Percentiles rank a stretch among this genome's conserved stretches.
Evolutionary conservation across 2,797 vertebrate species (phyloP).

Genomic region (Labroides dimidiatus): DNA sequence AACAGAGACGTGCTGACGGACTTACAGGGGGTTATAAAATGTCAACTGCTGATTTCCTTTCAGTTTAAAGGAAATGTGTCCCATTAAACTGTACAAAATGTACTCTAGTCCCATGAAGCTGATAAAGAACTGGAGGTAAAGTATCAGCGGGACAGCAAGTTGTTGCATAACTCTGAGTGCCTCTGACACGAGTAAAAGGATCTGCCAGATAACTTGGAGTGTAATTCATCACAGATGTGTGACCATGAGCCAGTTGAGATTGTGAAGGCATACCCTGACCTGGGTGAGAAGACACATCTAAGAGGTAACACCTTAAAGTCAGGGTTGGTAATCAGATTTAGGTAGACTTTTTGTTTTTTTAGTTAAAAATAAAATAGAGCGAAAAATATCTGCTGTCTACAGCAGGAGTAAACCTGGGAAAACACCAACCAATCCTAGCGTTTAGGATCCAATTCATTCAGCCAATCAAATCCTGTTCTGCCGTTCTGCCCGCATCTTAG

Average conservation of each 20-base stretch:
- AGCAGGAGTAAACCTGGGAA: too few relatives aligned
- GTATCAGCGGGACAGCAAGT: neutral
- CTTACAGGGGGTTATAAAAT: neutral
- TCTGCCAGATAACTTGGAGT: neutral
- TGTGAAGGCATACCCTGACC: neutral
- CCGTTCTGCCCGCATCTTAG: too few relatives aligned
- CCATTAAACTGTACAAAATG: conserved; percentile 17
- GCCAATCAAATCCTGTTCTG: too few relatives aligned
- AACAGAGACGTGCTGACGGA: conserved; percentile 6
- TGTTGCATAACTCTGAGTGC: conserved; percentile 15
- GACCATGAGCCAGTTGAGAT: neutral
- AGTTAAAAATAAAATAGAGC: too few relatives aligned
- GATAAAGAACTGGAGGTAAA: neutral
- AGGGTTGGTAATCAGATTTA: too few relatives aligned
- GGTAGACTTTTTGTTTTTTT: too few relatives aligned
- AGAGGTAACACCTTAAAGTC: neutral
- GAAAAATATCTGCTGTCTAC: too few relatives aligned
- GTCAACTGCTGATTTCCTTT: neutral
- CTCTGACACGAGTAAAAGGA: conserved; percentile 5
- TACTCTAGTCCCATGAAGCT: neutral
- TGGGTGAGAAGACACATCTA: neutral
- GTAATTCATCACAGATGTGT: neutral
- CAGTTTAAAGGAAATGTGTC: neutral
- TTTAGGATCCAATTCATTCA: too few relatives aligned
- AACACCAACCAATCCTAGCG: too few relatives aligned